A percentile compares a stretch with the other conserved stretches of the same genome.
These are phyloP conservation scores for Megathymus violae DNA, from an alignment of 1,140 invertebrate species.

Conservation along the genomic window DNA sequence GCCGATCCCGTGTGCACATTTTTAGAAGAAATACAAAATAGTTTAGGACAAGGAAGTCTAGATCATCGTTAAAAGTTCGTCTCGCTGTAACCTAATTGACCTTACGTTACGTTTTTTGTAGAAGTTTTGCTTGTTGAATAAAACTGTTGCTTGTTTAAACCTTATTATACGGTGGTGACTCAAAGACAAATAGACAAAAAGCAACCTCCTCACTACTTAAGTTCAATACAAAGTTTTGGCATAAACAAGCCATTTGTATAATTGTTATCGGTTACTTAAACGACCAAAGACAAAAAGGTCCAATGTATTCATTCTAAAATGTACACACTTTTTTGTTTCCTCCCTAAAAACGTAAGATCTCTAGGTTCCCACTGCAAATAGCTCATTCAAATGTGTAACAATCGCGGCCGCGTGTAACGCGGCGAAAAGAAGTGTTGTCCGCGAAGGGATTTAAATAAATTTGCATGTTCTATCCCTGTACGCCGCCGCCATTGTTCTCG, in stretches of 20 bases:
- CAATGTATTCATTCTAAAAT: not conserved
- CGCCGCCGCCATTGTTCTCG: conserved; percentile 34
- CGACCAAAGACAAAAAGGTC: not conserved
- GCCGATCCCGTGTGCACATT: too few species aligned
- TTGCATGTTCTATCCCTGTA: conserved; percentile 35
- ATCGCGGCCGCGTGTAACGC: conserved; percentile 18
- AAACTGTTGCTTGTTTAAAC: too few species aligned
- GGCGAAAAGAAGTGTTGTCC: conserved; percentile 29
- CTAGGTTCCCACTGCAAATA: conserved; percentile 25
- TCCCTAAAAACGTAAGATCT: conserved; percentile 23
- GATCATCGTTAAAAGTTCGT: too few species aligned
- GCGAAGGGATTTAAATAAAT: conserved; percentile 44
- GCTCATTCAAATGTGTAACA: conserved; percentile 18
- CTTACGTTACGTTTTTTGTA: too few species aligned
- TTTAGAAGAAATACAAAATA: too few species aligned
- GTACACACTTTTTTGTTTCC: conserved; percentile 13
- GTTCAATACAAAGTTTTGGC: too few species aligned
- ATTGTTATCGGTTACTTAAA: not conserved
- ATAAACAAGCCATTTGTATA: not conserved
- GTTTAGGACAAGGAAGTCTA: too few species aligned
- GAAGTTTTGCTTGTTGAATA: too few species aligned
- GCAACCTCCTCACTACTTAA: too few species aligned
- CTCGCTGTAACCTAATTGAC: too few species aligned
- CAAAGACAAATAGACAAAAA: too few species aligned
- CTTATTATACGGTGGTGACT: too few species aligned